phyloP scores from a whole-genome alignment of 2,113 vertebrate species.

The Mormyrus lacerda region DNA sequence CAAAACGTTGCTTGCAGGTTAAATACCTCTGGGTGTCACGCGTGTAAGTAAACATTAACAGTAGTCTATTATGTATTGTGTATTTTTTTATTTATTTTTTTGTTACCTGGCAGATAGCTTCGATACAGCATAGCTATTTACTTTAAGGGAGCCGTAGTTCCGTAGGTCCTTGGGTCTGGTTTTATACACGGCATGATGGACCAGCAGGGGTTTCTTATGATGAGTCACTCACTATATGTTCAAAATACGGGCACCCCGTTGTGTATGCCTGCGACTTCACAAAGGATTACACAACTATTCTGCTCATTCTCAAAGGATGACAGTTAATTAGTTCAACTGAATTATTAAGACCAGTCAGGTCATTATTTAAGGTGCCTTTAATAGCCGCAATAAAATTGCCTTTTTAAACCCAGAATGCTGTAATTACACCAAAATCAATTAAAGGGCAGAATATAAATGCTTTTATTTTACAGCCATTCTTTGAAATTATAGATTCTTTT shows the following conservation, averaged over 20 bases:
- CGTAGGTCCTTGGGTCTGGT: neutral
- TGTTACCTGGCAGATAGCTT: neutral
- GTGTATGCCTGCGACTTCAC: too few species aligned
- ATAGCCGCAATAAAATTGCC: slow-evolving; percentile 1
- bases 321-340: neutral
- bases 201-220: neutral
- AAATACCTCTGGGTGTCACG: neutral
- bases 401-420: slow-evolving; percentile 5
- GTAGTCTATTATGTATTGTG: neutral
- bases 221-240: neutral
- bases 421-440: neutral
- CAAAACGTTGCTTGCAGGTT: neutral
- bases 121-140: neutral
- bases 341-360: neutral
- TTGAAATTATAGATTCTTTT: slow-evolving; percentile 1
- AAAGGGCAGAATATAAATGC: neutral
- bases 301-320: neutral
- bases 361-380: neutral
- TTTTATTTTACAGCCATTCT: neutral
- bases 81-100: neutral
- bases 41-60: neutral
- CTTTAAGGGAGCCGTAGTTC: neutral
- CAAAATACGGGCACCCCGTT: neutral
- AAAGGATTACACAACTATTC: neutral
- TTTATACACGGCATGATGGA: neutral